Conservation (phyloP, 2,113 vertebrate genomes). For the Engystomops pustulosus region DNA sequence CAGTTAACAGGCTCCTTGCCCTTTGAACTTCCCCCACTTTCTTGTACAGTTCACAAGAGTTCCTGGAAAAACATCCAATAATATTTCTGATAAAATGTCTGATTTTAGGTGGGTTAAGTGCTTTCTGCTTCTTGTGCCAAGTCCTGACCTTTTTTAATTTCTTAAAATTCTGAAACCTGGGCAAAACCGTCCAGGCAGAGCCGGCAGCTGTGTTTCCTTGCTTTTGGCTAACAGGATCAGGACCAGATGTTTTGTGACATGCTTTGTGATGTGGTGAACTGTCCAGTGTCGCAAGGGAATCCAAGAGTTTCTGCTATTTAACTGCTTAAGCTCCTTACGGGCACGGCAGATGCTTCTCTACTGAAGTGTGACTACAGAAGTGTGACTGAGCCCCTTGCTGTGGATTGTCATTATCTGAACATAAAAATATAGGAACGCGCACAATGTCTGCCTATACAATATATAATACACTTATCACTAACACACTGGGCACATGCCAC, state of each 20-base stretch:
- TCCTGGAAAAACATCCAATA: background rate
- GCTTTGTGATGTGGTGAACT: background rate
- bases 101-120: background rate
- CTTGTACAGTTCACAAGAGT: background rate
- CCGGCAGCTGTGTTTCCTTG: background rate
- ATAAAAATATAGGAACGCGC: too few relatives aligned
- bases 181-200: background rate
- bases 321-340: background rate
- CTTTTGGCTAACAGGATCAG: background rate
- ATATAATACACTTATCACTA: too few relatives aligned
- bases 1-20: background rate
- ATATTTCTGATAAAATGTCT: background rate
- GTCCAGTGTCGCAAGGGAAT: background rate
- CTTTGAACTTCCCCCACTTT: constrained; percentile 15
- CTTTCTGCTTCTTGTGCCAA: background rate
- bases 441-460: too few relatives aligned
- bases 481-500: too few relatives aligned
- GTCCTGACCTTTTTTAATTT: background rate
- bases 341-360: too few relatives aligned
- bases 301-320: background rate
- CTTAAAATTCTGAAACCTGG: background rate
- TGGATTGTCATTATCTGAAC: background rate
- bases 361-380: too few relatives aligned
- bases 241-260: background rate
- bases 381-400: background rate